These are phyloP conservation scores for Pseudachorutes palmiensis DNA, from an alignment of 1,140 invertebrate species.

Conservation along the genomic window DNA sequence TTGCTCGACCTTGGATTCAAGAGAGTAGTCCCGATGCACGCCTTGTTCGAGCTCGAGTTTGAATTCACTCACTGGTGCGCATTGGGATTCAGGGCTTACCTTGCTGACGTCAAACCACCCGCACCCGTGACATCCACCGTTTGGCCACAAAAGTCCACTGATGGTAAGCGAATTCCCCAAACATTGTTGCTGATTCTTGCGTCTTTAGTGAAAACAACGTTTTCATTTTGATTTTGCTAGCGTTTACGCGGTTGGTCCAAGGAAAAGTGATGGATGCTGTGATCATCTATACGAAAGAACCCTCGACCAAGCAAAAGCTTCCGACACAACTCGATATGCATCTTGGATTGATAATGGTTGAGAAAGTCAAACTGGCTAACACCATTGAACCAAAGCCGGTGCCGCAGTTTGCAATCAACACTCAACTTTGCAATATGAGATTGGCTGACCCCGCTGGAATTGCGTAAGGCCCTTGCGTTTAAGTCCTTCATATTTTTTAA, in stretches of 20 bases:
- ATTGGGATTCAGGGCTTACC: neutral
- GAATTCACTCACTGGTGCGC: neutral
- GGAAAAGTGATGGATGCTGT: neutral
- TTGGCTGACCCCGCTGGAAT: neutral
- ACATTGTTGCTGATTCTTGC: neutral
- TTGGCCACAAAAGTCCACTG: neutral
- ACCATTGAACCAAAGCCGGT: neutral
- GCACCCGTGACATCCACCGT: neutral
- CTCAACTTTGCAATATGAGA: neutral
- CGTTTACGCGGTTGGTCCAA: neutral
- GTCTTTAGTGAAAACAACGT: neutral
- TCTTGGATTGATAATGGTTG: neutral
- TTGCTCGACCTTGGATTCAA: neutral
- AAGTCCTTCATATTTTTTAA: neutral
- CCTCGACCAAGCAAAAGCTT: neutral
- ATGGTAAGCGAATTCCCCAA: neutral
- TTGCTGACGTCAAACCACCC: neutral
- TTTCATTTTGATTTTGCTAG: neutral
- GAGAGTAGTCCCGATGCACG: neutral
- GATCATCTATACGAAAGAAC: too few species aligned
- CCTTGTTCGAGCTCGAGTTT: neutral
- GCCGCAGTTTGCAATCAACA: neutral
- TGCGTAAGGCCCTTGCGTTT: neutral
- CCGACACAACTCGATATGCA: neutral
- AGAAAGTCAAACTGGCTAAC: neutral